Evolutionary conservation across 2,888 invertebrate species (phyloP), one percentile per base, ranked within the genome.

Genomic region (Cephalotes varians): DNA sequence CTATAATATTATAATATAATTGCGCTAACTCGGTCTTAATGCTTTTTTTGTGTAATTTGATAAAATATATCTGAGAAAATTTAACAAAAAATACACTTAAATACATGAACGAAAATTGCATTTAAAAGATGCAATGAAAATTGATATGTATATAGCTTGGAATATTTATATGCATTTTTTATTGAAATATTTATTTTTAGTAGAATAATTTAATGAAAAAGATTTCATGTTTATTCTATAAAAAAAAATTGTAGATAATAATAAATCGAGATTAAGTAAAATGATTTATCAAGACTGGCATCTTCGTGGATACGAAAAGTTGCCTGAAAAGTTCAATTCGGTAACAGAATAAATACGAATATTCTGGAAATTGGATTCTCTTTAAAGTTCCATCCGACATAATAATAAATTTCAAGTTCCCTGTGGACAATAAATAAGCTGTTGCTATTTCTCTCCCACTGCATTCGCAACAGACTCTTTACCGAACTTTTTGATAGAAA

Each of bases 371-470:
- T 74, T 74, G 34, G 34, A 74, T 74, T 18, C 25, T 64, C 47
- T 34, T 47, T 64, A 64, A 74, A 74, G 62, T 47, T 65, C 10
- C 7, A 65, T 31, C 6, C 34, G 34, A 47, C 47, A 18, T 21
- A 58, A 40, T 15, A n/a, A 49, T 69, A 71, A 64, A 65, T 64
- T 74, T 64, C n/a, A 31, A 65, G 18, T 34, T 34, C 25, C 18
- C 15, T 25, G 18, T 31, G 9, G 62, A 31, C 64, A 74, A 74
- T 49, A 74, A 64, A 65, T 74, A 74, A 74, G 65, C 47, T 65
- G 12, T 47, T 34, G 37, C 37, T 65, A 44, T 47, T 21, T 31
- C 73, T 44, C 44, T 31, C 62, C 44, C 10, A 15, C 34, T 65
- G 2, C 12, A 34, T 34, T 34, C 18, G 44, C 15, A 73, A 44